Percentiles rank a stretch among this genome's conserved stretches.
Evolutionary conservation across 2,888 invertebrate genomes (phyloP).

Genomic region (Dione juno): DNA sequence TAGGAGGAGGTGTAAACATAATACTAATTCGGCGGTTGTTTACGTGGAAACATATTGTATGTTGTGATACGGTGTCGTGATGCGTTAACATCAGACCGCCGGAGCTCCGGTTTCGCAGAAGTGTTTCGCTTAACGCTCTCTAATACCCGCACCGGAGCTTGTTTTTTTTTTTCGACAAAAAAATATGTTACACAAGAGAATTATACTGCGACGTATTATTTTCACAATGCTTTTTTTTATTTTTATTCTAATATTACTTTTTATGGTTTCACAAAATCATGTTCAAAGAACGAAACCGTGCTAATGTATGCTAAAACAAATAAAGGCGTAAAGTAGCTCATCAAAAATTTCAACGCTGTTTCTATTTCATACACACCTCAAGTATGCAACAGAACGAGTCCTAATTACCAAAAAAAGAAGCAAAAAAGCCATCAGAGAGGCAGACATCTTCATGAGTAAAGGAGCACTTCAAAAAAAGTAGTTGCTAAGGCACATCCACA

Average conservation of each 20-base stretch:
- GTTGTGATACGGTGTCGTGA: conserved; percentile 76
- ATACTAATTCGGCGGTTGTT: conserved; percentile 77
- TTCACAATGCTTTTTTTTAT: conserved; percentile 44
- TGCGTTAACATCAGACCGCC: conserved; percentile 65
- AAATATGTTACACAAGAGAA: conserved; percentile 48
- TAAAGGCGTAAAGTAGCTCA: conserved; percentile 21
- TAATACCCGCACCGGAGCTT: conserved; percentile 57
- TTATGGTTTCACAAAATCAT: conserved; percentile 4
- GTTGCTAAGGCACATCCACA: conserved; percentile 57
- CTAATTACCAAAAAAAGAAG: conserved; percentile 39
- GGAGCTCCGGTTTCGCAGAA: conserved; percentile 77
- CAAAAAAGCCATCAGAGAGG: conserved; percentile 46
- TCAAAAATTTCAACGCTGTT: conserved; percentile 29
- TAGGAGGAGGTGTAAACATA: conserved; percentile 73
- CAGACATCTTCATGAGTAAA: conserved; percentile 66
- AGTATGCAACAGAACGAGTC: conserved; percentile 36
- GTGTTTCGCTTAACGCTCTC: conserved; percentile 76
- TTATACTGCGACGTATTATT: conserved; percentile 47
- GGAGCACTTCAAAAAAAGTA: conserved; percentile 59
- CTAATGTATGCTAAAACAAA: conserved; percentile 14
- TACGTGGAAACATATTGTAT: conserved; percentile 74
- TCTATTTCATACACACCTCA: conserved; percentile 5
- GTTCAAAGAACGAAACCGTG: conserved; percentile 15
- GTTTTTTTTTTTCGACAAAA: conserved; percentile 60
- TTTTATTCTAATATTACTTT: conserved; percentile 4